Conservation (phyloP, 2,797 vertebrate species). For the Pyrocephalus nanus region DNA sequence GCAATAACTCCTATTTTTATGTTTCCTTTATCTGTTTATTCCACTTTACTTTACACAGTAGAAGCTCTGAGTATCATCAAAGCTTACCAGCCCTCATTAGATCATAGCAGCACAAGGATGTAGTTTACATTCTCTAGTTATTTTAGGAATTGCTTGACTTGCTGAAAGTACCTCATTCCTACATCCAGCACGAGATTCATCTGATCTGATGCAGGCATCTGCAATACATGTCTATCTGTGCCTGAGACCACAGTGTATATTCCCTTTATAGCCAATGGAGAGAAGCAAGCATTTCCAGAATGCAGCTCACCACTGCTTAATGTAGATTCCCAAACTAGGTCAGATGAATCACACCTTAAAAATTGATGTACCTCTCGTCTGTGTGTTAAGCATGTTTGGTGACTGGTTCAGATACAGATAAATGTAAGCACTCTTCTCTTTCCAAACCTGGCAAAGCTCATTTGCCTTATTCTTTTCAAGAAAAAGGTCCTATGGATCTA, state of each 20-base stretch:
- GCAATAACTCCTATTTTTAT: neutral
- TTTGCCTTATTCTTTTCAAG: neutral
- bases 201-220: neutral
- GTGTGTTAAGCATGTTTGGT: neutral
- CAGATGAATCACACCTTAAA: neutral
- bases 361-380: neutral
- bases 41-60: neutral
- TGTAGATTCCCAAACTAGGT: neutral
- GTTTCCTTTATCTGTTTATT: slow-evolving; percentile 9
- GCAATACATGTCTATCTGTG: neutral
- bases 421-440: neutral
- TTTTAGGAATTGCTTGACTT: slow-evolving; percentile 26
- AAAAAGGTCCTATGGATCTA: neutral
- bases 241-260: neutral
- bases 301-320: neutral
- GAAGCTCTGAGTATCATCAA: slow-evolving; percentile 1
- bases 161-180: neutral
- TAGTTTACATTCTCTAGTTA: slow-evolving; percentile 10
- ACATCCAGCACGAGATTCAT: neutral
- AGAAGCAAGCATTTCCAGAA: slow-evolving; percentile 12
- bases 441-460: neutral
- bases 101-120: neutral
- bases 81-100: neutral
- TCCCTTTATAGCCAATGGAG: slow-evolving; percentile 8
- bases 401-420: neutral